Evolutionary conservation across 1,140 invertebrate species (phyloP).

Genomic region (Nilaparvata lugens): DNA sequence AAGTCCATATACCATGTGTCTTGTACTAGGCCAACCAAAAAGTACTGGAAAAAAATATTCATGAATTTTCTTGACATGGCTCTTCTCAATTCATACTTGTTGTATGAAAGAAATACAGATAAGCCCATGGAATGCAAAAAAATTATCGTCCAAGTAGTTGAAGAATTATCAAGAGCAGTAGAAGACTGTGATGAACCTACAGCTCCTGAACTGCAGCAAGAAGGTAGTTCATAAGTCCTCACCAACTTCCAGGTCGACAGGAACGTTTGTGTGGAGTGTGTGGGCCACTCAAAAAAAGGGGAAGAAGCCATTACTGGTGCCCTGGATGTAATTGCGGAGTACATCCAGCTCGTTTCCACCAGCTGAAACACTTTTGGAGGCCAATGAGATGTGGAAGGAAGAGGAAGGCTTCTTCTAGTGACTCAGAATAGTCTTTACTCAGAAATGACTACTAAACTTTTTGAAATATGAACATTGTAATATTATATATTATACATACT

Average conservation of each 20-base stretch:
- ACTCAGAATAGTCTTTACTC: no score
- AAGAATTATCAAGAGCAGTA: neutral
- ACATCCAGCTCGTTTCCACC: neutral
- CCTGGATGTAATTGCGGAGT: slow-evolving; percentile 14
- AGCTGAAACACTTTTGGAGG: slow-evolving; percentile 10
- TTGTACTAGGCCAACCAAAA: neutral
- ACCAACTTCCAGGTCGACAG: neutral
- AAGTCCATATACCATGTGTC: slow-evolving; percentile 5
- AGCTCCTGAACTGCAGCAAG: neutral
- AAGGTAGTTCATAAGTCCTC: neutral
- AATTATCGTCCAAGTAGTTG: neutral
- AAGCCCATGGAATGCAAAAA: neutral
- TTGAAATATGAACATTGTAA: no score
- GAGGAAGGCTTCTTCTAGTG: neutral
- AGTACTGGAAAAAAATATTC: slow-evolving; percentile 13
- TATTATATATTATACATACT: no score
- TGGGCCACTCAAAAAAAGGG: slow-evolving; percentile 4
- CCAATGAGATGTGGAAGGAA: slow-evolving; percentile 8
- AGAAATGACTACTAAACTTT: no score
- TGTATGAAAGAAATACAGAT: slow-evolving; percentile 7
- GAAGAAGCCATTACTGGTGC: slow-evolving; percentile 4
- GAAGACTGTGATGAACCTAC: neutral
- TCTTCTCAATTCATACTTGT: slow-evolving; percentile 2
- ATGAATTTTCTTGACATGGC: slow-evolving; percentile 3
- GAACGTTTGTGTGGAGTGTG: slow-evolving; percentile 3